phyloP scores from a whole-genome alignment of 2,113 vertebrate species.

The Cyphomyrus discorhynchus region DNA sequence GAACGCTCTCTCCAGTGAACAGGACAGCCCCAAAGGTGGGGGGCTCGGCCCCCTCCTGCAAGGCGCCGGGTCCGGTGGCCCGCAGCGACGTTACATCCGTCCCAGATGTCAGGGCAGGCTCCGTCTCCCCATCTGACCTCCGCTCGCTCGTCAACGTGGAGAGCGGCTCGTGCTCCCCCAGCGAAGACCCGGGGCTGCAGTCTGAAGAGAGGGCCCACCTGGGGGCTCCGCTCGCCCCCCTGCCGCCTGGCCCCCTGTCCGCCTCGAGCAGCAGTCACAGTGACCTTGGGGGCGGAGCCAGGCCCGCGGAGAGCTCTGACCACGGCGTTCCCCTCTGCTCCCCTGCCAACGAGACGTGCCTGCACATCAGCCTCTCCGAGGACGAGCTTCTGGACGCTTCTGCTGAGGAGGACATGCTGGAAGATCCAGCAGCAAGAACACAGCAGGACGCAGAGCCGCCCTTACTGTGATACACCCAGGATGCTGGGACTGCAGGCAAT shows the following conservation, averaged over 20 bases:
- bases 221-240: conserved; percentile 54
- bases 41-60: not conserved
- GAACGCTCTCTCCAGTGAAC: conserved; percentile 61
- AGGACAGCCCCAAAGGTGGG: conserved; percentile 38
- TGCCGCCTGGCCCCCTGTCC: conserved; percentile 41
- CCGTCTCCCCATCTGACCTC: conserved; percentile 57
- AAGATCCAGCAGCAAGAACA: not conserved
- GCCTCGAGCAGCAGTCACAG: conserved; percentile 49
- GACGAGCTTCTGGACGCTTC: conserved; percentile 64
- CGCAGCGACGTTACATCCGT: conserved; percentile 54
- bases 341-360: conserved; percentile 61
- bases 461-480: not conserved
- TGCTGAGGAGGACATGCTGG: conserved; percentile 44
- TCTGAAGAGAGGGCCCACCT: conserved; percentile 52
- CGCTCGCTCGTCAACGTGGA: conserved; percentile 54
- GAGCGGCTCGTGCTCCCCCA: conserved; percentile 52
- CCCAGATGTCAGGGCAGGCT: conserved; percentile 57
- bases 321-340: conserved; percentile 47
- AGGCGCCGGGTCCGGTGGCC: conserved; percentile 36
- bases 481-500: not conserved
- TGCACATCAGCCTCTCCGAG: conserved; percentile 78
- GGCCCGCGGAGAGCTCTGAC: conserved; percentile 35
- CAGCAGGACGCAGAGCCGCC: not conserved
- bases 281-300: conserved; percentile 42
- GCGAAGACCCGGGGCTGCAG: conserved; percentile 56